A percentile compares a stretch with the other conserved stretches of the same genome.
Evolutionary conservation across 1,140 invertebrate species (phyloP).

Genomic region (Caligus rogercresseyi): DNA sequence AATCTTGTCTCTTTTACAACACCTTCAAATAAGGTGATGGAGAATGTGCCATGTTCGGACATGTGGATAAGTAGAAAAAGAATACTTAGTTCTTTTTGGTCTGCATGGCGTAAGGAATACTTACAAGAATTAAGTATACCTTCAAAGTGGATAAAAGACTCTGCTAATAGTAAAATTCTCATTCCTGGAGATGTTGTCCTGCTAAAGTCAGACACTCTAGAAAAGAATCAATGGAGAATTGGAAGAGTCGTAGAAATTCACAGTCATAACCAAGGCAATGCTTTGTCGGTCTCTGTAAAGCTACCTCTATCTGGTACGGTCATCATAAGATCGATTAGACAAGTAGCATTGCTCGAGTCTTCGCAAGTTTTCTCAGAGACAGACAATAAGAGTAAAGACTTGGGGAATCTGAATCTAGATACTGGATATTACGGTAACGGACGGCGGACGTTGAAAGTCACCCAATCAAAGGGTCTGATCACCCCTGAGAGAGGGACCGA

Average conservation of each 20-base stretch:
- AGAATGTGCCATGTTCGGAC: neutral
- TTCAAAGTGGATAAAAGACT: neutral
- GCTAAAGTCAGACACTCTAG: neutral
- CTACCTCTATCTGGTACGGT: neutral
- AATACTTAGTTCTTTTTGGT: neutral
- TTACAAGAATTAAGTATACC: neutral
- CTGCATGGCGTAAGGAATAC: neutral
- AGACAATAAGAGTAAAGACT: neutral
- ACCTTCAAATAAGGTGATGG: neutral
- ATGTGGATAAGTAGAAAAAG: neutral
- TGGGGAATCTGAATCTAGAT: neutral
- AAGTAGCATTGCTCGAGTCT: neutral
- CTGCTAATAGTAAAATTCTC: neutral
- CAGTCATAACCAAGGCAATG: neutral
- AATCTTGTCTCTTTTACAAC: neutral
- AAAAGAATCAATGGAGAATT: neutral
- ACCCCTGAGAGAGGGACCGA: neutral
- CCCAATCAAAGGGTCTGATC: neutral
- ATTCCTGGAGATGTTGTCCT: neutral
- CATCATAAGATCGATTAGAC: neutral
- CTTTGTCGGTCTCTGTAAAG: neutral
- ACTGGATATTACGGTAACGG: neutral
- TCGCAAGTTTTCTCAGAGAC: neutral
- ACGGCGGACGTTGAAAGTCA: neutral
- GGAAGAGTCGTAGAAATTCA: neutral